phyloP scores from a whole-genome alignment of 2,113 vertebrate genomes.

The Bufo gargarizans region DNA sequence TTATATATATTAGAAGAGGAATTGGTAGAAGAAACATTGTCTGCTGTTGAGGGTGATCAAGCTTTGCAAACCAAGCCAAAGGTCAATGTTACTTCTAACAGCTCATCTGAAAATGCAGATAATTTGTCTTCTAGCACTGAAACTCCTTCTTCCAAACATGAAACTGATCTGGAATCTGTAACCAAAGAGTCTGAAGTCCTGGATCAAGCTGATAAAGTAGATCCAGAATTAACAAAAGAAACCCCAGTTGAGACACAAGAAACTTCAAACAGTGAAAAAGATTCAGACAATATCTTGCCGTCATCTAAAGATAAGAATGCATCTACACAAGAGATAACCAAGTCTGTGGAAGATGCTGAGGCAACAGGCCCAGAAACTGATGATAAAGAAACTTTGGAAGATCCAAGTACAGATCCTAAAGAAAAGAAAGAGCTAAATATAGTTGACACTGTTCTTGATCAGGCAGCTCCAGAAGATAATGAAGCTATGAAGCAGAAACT shows the following conservation, averaged over 20 bases:
- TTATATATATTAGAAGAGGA: slow-evolving; percentile 22
- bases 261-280: too few species aligned
- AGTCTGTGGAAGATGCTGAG: background rate
- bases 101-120: background rate
- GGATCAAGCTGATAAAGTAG: slow-evolving; percentile 22
- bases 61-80: slow-evolving; percentile 18
- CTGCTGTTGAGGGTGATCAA: background rate
- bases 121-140: slow-evolving; percentile 15
- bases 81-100: background rate
- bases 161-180: slow-evolving; percentile 25
- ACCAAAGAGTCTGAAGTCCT: slow-evolving; percentile 40
- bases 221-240: background rate
- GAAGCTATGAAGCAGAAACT: background rate
- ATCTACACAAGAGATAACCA: background rate
- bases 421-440: slow-evolving; percentile 14
- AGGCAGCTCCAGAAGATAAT: background rate
- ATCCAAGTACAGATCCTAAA: slow-evolving; percentile 38
- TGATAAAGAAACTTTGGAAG: background rate
- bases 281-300: background rate
- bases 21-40: slow-evolving; percentile 45
- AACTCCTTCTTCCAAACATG: slow-evolving; percentile 47
- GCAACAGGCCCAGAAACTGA: background rate
- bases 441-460: background rate
- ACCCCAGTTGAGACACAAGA: background rate
- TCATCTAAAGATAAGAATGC: background rate